A percentile compares a stretch with the other conserved stretches of the same genome.
phyloP scores from a whole-genome alignment of 2,797 vertebrate species.

The Leucoraja ocellata region DNA sequence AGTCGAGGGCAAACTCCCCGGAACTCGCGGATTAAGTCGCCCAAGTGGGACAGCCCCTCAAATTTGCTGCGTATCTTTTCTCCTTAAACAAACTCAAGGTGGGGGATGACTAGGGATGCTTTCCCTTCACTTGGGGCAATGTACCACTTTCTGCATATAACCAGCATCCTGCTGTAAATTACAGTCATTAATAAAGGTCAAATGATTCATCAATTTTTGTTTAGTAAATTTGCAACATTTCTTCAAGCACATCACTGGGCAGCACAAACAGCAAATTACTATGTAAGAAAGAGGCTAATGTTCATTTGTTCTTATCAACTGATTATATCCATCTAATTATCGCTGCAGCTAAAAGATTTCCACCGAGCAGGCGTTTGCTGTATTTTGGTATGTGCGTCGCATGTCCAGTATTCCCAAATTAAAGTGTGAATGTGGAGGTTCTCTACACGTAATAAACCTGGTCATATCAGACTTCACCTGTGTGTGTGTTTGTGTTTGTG shows the following conservation, averaged over 20 bases:
- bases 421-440: neutral
- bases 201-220: neutral
- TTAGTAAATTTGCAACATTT: slow-evolving; percentile 6
- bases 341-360: neutral
- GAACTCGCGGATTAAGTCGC: no score
- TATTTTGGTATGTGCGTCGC: neutral
- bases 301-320: neutral
- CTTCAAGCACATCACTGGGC: neutral
- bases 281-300: neutral
- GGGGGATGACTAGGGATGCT: neutral
- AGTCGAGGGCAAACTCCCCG: no score
- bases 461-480: neutral
- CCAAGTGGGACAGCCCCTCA: no score
- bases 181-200: slow-evolving; percentile 25
- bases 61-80: no score
- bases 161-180: neutral
- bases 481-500: no score
- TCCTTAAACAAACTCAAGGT: no score
- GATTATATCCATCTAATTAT: neutral
- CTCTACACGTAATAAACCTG: neutral
- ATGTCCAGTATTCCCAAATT: neutral
- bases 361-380: neutral
- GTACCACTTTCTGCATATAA: neutral
- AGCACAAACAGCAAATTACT: neutral
- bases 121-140: neutral